phyloP scores from a whole-genome alignment of 2,113 vertebrate genomes.

The Myrmophylax atrothorax region DNA sequence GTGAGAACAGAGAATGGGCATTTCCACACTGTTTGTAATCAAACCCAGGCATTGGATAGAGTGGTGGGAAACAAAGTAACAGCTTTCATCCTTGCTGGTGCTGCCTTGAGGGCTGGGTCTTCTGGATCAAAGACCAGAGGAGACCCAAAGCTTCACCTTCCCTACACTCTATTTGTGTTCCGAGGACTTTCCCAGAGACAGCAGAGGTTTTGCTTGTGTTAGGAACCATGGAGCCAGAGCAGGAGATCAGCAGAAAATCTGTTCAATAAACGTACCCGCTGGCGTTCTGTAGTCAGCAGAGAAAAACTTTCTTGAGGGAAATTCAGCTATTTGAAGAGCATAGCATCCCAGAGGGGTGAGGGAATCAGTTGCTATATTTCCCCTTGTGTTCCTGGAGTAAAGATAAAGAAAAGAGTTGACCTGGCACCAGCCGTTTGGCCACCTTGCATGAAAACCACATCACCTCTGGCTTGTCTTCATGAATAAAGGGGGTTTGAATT shows the following conservation, averaged over 20 bases:
- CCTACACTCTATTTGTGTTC: background rate
- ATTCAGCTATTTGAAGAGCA: background rate
- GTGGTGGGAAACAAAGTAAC: background rate
- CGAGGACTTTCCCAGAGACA: background rate
- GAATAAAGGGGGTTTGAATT: constrained; percentile 76
- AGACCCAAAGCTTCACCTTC: background rate
- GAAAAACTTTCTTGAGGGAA: fast-evolving
- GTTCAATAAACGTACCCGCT: background rate
- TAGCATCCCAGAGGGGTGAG: background rate
- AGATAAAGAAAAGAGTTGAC: background rate
- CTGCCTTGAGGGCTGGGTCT: background rate
- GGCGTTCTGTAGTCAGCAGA: background rate
- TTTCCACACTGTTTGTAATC: background rate
- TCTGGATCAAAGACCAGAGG: background rate
- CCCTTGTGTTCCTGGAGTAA: background rate
- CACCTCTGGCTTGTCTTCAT: constrained; percentile 34
- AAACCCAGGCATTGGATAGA: background rate
- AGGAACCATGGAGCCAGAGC: background rate
- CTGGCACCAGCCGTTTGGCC: constrained; percentile 65
- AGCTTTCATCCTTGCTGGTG: background rate
- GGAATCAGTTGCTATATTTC: background rate
- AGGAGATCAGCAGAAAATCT: background rate
- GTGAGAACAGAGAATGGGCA: background rate
- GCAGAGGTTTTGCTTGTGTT: background rate
- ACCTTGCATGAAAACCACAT: constrained; percentile 30